A percentile compares a stretch with the other conserved stretches of the same genome.
Conservation (phyloP, 2,888 invertebrate species). For the Fragum fragum region DNA sequence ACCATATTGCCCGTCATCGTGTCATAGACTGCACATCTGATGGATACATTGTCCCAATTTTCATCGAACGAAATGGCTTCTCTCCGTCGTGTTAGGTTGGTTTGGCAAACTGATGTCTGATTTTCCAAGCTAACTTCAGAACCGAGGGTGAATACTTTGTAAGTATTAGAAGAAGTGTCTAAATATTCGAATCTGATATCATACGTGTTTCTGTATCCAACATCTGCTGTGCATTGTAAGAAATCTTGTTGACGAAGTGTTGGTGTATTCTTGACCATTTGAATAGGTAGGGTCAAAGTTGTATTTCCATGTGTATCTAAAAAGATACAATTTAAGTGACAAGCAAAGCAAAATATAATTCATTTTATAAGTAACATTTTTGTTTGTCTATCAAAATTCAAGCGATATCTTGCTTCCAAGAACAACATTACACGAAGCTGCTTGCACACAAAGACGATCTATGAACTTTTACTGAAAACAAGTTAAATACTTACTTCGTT, state of each 20-base stretch:
- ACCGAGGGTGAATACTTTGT: neutral
- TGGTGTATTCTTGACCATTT: neutral
- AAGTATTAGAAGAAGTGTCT: neutral
- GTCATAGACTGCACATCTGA: neutral
- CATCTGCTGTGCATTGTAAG: neutral
- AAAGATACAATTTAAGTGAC: too few relatives aligned
- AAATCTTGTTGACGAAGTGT: neutral
- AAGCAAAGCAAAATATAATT: too few relatives aligned
- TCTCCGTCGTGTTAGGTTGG: neutral
- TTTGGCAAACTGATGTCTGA: neutral
- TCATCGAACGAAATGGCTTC: neutral
- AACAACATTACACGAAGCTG: too few relatives aligned
- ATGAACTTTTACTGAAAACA: too few relatives aligned
- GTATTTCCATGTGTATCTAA: neutral
- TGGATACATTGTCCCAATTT: neutral
- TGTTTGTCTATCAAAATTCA: too few relatives aligned
- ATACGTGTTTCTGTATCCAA: neutral
- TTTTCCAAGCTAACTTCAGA: neutral
- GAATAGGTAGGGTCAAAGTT: neutral
- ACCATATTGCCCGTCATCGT: neutral
- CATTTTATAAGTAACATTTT: too few relatives aligned
- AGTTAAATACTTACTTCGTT: too few relatives aligned
- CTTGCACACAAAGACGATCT: too few relatives aligned
- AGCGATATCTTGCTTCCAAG: too few relatives aligned
- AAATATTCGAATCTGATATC: constrained; percentile 12